A percentile compares a stretch with the other conserved stretches of the same genome.
These are phyloP conservation scores for Cybosia mesomella DNA, from an alignment of 2,888 invertebrate genomes.

Conservation along the genomic window DNA sequence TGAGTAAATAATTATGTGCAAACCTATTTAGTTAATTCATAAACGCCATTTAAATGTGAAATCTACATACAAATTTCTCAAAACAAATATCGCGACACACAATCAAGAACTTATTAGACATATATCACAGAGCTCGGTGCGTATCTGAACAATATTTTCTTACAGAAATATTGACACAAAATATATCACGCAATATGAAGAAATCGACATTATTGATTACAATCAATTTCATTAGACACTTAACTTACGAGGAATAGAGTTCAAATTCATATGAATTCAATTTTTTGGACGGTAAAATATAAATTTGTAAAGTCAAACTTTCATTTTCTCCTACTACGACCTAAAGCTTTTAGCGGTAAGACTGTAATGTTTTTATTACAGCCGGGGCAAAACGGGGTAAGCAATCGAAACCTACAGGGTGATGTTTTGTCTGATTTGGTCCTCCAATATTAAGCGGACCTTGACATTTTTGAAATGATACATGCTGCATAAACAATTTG, in stretches of 20 bases:
- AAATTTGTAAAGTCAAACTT: conserved; percentile 34
- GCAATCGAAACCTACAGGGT: conserved; percentile 28
- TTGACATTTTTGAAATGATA: conserved; percentile 29
- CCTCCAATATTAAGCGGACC: background rate
- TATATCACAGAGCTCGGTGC: conserved; percentile 21
- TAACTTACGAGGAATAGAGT: conserved; percentile 17
- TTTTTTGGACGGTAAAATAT: conserved; percentile 27
- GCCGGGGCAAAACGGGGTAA: conserved; percentile 22
- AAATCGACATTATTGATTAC: background rate
- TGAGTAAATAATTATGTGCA: background rate
- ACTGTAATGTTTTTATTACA: conserved; percentile 51
- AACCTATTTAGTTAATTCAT: background rate
- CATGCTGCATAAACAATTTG: conserved; percentile 9
- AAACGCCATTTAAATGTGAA: background rate
- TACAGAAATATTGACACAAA: conserved; percentile 38
- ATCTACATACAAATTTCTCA: background rate
- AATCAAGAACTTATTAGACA: conserved; percentile 14
- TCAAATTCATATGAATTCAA: conserved; percentile 8
- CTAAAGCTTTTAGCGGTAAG: conserved; percentile 50
- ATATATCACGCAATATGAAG: conserved; percentile 32
- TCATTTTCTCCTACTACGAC: conserved; percentile 45
- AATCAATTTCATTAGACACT: conserved; percentile 21
- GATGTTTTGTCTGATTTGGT: conserved; percentile 10
- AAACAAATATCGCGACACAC: conserved; percentile 7
- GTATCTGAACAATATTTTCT: conserved; percentile 34